These are phyloP conservation scores for Malacoraja senta DNA, from an alignment of 2,797 vertebrate genomes.

Conservation along the genomic window DNA sequence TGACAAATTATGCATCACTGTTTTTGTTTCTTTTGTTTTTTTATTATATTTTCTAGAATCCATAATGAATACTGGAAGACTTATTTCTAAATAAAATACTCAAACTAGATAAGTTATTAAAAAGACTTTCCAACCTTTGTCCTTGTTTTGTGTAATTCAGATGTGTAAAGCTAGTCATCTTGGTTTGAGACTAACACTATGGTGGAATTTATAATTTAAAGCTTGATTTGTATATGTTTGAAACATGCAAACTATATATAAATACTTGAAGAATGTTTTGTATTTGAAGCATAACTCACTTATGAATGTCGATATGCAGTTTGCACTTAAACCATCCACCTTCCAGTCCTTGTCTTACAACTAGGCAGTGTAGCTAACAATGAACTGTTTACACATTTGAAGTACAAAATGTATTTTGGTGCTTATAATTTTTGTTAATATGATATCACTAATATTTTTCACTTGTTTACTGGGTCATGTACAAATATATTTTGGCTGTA, in stretches of 20 bases:
- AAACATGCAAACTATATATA: slow-evolving; percentile 13
- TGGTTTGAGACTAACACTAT: background rate
- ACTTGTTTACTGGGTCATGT: slow-evolving; percentile 6
- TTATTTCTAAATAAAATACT: slow-evolving; percentile 29
- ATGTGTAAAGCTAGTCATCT: background rate
- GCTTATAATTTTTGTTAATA: slow-evolving; percentile 36
- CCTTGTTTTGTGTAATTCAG: background rate
- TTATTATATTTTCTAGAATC: slow-evolving; percentile 12
- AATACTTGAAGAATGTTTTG: slow-evolving; percentile 12
- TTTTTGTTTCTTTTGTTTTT: slow-evolving; percentile 7
- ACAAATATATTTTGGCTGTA: background rate
- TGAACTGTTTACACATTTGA: slow-evolving; percentile 33
- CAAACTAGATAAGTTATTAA: background rate
- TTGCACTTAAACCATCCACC: slow-evolving; percentile 22
- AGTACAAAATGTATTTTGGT: slow-evolving; percentile 28
- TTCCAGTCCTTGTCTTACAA: background rate
- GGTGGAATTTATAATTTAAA: slow-evolving; percentile 23
- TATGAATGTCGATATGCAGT: slow-evolving; percentile 24
- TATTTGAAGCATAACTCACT: background rate
- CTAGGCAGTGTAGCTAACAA: background rate
- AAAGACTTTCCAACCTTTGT: background rate
- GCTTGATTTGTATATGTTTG: slow-evolving; percentile 30
- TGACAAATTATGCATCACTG: background rate
- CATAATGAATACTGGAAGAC: slow-evolving; percentile 20
- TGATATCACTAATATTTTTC: slow-evolving; percentile 9